Evolutionary conservation across 1,140 invertebrate genomes (phyloP), one percentile per base, ranked within the genome.

Genomic region (Drosophila triauraria): DNA sequence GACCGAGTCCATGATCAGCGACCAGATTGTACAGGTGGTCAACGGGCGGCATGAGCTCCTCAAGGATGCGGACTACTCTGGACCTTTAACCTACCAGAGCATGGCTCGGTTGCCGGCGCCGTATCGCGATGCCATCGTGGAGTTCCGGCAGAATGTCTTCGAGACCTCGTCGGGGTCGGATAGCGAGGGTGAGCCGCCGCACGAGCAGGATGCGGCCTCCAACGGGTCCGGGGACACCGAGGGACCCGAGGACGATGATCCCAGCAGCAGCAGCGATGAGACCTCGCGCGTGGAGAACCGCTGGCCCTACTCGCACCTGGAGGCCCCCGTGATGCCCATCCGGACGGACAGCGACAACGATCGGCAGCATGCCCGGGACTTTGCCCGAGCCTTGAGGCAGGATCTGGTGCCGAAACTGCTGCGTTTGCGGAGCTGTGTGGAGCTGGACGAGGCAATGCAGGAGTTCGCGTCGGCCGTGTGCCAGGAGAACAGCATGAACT

Each of bases 401-500:
- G 95, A 96, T 92, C 94, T 95, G 91, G 93, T 96, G 46, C 95
- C 95, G 12, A 95, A 95, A 82, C 94, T 94, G 42, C 87, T 95
- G 47, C 94, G 95, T 48, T 91, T 94, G 56, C 93, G 93, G 59
- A 91, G 85, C 48, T 91, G 91, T 57, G 78, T 92, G 47, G 92
- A 96, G 93, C 96, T 98, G 6, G 98, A 99, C 87, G 96, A 98
- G 92, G 96, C 96, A 2, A 93, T 99, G 78, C 97, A 98, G 93
- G 96, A 97, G 84, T 98, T 99, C 91, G 96, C 98, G 1, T 98
- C 98, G 1, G 96, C 96, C 68, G 98, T 98, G 87, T 98, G 98
- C 93, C 95, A 98, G 94, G 96, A 98, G 95, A 95, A 95, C 93
- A 57, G 94, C 94, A 86, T 91, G 80, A 93, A 86, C 35, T 92